These are phyloP conservation scores for Silurus glanis DNA, from an alignment of 2,113 vertebrate species.

Conservation along the genomic window DNA sequence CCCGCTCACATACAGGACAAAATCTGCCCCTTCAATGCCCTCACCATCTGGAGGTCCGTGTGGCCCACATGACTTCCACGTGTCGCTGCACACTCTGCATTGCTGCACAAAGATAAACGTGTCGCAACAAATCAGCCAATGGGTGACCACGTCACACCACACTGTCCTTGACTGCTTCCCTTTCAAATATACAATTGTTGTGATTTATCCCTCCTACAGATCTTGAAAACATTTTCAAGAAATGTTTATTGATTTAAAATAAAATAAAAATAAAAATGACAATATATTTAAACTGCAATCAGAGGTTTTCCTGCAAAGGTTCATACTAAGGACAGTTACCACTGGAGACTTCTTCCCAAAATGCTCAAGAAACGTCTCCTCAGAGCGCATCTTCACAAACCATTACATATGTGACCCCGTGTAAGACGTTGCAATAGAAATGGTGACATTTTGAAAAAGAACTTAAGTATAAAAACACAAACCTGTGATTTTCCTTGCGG, in stretches of 20 bases:
- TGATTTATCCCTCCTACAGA: neutral
- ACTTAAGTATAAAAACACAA: neutral
- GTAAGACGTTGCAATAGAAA: neutral
- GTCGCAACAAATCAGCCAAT: neutral
- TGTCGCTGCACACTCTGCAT: constrained; percentile 86
- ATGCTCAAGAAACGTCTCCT: neutral
- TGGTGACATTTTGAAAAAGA: neutral
- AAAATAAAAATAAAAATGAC: too few relatives aligned
- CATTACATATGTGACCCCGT: neutral
- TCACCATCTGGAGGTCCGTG: constrained; percentile 77
- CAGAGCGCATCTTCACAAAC: neutral
- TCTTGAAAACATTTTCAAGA: neutral
- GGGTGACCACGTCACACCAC: neutral
- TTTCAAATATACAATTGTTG: neutral
- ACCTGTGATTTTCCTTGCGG: neutral
- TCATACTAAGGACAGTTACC: neutral
- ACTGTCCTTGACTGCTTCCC: neutral
- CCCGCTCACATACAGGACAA: constrained; percentile 91
- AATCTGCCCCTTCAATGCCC: constrained; percentile 87
- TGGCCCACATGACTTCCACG: constrained; percentile 78
- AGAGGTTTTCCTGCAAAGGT: neutral
- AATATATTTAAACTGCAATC: neutral
- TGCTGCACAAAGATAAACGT: constrained; percentile 70
- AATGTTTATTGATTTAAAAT: neutral
- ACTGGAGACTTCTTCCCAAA: neutral